These are phyloP conservation scores for Dallia pectoralis DNA, from an alignment of 2,797 vertebrate genomes.

Conservation along the genomic window DNA sequence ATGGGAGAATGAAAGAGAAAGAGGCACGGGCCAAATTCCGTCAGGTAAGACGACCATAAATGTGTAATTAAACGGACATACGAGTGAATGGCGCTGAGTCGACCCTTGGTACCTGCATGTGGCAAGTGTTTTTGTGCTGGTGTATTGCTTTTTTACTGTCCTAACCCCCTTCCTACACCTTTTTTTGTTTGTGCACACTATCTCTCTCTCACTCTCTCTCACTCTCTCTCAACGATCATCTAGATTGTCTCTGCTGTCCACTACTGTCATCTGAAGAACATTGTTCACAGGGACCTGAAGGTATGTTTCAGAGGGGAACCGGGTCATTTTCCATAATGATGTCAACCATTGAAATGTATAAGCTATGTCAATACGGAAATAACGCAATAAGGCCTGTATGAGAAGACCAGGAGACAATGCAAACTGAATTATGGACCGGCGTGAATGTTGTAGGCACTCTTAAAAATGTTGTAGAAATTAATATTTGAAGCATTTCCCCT, in stretches of 20 bases:
- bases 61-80: background rate
- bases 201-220: background rate
- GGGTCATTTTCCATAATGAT: background rate
- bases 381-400: too few species aligned
- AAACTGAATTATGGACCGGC: too few species aligned
- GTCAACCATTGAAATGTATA: background rate
- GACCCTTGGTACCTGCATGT: background rate
- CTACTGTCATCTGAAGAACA: constrained; percentile 94
- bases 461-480: too few species aligned
- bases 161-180: too few species aligned
- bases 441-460: too few species aligned
- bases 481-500: too few species aligned
- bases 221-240: constrained; percentile 10
- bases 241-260: constrained; percentile 92
- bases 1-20: constrained; percentile 95
- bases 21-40: constrained; percentile 93
- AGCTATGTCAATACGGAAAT: background rate
- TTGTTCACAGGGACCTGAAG: constrained; percentile 94
- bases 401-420: too few species aligned
- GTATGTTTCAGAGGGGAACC: constrained; percentile 59
- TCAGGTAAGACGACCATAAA: constrained; percentile 72
- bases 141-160: background rate
- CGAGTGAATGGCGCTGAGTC: background rate
- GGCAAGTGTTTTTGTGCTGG: background rate
- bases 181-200: too few species aligned